These are phyloP conservation scores for Axis porcinus DNA, from an alignment of 2,113 vertebrate species.

Conservation along the genomic window DNA sequence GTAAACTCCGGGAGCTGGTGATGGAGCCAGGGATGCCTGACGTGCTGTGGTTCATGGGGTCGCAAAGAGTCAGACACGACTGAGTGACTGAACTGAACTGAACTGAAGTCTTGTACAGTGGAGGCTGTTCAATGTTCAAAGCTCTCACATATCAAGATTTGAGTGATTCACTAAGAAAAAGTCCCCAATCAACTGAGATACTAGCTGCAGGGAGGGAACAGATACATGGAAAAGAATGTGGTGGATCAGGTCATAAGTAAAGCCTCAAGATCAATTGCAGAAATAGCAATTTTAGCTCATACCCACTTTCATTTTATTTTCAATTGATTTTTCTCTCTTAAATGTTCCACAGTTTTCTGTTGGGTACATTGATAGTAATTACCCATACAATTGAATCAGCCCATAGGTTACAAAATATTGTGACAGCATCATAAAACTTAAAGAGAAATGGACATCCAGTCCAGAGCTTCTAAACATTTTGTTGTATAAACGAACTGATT, in stretches of 20 bases:
- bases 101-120: neutral
- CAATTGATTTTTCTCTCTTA: neutral
- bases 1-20: too few relatives aligned
- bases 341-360: neutral
- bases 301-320: neutral
- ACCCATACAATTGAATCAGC: neutral
- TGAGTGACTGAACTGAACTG: accelerated
- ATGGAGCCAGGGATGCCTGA: neutral
- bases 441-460: neutral
- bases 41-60: neutral
- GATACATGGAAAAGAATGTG: neutral
- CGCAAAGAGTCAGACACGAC: accelerated
- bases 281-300: neutral
- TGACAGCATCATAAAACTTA: neutral
- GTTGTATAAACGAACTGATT: neutral
- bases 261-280: neutral
- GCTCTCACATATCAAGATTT: neutral
- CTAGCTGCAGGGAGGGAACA: neutral
- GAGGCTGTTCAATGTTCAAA: neutral
- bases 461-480: neutral
- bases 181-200: neutral
- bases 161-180: neutral
- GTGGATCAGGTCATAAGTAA: neutral
- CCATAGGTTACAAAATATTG: neutral
- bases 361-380: neutral